phyloP scores from a whole-genome alignment of 2,797 vertebrate genomes.

The Cuculus canorus region DNA sequence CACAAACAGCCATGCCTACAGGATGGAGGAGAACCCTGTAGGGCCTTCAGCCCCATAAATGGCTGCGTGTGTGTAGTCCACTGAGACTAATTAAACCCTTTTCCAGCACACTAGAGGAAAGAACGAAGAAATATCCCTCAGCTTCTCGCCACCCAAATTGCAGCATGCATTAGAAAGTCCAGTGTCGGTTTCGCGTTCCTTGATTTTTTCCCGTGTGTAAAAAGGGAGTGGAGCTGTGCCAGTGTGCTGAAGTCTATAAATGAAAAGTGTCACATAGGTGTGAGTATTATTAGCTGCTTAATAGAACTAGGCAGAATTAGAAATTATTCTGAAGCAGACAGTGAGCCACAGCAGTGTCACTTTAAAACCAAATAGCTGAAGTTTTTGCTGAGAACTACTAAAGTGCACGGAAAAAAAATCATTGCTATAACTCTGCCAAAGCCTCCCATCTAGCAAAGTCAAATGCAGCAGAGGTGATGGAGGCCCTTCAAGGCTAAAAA shows the following conservation, averaged over 20 bases:
- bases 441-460: neutral
- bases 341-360: neutral
- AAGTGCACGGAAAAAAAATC: neutral
- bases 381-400: neutral
- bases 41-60: neutral
- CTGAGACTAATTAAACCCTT: constrained; percentile 44
- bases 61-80: neutral
- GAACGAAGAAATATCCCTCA: neutral
- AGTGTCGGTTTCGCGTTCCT: neutral
- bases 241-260: constrained; percentile 7
- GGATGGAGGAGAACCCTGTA: neutral
- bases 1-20: neutral
- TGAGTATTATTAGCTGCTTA: constrained; percentile 30
- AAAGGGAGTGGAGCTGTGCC: neutral
- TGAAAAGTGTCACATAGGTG: neutral
- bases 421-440: neutral
- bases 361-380: neutral
- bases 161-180: neutral
- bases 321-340: neutral
- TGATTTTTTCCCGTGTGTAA: constrained; percentile 2
- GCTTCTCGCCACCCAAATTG: constrained; percentile 52
- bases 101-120: constrained; percentile 22
- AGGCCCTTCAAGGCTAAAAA: neutral
- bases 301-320: neutral
- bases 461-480: neutral